Evolutionary conservation across 2,797 vertebrate species (phyloP), one percentile per base, ranked within the genome.

Genomic region (Spinus pinus): DNA sequence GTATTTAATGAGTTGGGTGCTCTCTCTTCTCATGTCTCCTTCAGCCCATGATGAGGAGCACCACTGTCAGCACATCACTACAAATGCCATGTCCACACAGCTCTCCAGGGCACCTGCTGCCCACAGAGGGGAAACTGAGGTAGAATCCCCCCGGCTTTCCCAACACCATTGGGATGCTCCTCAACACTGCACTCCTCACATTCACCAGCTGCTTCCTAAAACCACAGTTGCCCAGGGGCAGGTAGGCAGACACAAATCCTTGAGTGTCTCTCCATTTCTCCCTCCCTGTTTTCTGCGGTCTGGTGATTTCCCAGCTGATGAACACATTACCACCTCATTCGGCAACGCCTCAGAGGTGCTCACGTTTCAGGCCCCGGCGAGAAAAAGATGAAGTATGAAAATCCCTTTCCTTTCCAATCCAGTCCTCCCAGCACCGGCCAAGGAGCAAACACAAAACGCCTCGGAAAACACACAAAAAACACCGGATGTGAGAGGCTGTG

Each of bases 321-420:
- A 97, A 96, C 94, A 92, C 96, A 93, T 96, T 97, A 96, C 96
- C 96, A 94, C 95, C 96, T 96, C 96, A 83, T 96, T 95, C 91
- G 81, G 91, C 94, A 95, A 87, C 89, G 70, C 96, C 95, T 96
- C 23, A 12, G 92, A 93, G 94, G 93, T 86, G 16, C 96, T 97
- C 92, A 93, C 94, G 16, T 97, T 96, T 96, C 96, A 96, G 93
- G 75, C 95, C 86, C 81, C 15, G 65, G 46, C 1, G 75, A 97
- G 93, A 96, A 97, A 97, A 96, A 96, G 96, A 97, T 97, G 96
- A 97, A 97, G 95, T 97, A 97, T 96, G 96, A 97, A 97, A 97
- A 97, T 91, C 89, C 61, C 81, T 96, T 97, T 97, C 95, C 95
- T 93, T 96, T 97, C 96, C 96, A 97, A 97, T 92, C 93, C 84